Base-by-base conservation (phyloP, 2,113 vertebrate species). In the Uropsilus gracilis region DNA sequence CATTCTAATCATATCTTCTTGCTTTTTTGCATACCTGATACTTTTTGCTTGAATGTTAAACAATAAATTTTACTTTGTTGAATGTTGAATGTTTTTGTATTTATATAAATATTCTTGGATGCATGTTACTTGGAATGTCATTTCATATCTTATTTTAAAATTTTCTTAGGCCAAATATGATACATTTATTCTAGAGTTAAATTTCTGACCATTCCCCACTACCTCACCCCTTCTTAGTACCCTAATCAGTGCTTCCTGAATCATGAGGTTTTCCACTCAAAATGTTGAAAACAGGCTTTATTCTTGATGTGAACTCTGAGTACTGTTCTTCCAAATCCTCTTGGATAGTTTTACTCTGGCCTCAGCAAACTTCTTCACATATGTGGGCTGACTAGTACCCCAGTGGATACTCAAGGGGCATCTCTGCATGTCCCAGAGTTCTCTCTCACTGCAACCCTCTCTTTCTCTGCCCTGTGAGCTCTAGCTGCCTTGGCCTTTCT, bases 11-110 rank as follows among this genome's bases (percentile, higher is more conserved):
- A 0, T 34, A 55, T 63, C 77, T 90, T 73, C 37, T 64, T 82
- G 44, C 2, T 5, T 86, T 73, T 89, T 69, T 55, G 42, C 30
- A 28, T 42, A 34, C 8, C 34, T 83, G 13, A 55, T 72, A 39
- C 13, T 63, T 95, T 83, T 85, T 53, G 64, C 75, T 90, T 68
- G 50, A 18, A 69, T 88, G 42, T 37, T 44, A 94, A 90, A 90
- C n/a, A 55, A 32, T 63, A 28, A 64, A 17, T 87, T 88, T 90
- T 73, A 88, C 57, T 18, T 83, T 87, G 42, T 30, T 88, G 28
- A 64, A 72, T 76, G 12, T 48, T 39, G 71, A 53, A 8, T 90
- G n/a, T 71, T 82, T 66, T 69, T 57, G 61, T 89, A 89, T 44
- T 91, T 50, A 37, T 78, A n/a, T 75, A 80, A 88, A 80, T 78